Conservation (phyloP, 2,113 vertebrate genomes). For the Lanius ludovicianus region DNA sequence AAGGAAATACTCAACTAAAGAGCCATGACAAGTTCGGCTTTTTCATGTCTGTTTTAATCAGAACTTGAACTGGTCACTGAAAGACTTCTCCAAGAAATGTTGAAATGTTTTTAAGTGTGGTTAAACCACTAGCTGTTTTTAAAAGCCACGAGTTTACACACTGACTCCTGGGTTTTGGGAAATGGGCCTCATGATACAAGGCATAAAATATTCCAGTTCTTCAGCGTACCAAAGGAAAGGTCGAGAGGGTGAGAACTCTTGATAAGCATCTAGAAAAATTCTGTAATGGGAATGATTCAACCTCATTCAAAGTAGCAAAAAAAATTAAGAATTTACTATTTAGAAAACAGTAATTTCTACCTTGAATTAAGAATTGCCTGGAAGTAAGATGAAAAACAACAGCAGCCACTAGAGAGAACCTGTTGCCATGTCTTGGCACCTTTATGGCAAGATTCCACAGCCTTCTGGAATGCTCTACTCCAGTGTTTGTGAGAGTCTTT, state of each 20-base stretch:
- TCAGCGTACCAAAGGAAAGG: not conserved
- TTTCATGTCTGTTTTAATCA: not conserved
- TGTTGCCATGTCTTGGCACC: not conserved
- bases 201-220: not conserved
- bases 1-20: not conserved
- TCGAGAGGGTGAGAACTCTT: not conserved
- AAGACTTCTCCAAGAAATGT: not conserved
- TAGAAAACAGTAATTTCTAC: not conserved
- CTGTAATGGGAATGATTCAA: not conserved
- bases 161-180: not conserved
- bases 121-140: not conserved
- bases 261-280: not conserved
- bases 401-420: not conserved
- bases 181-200: not conserved
- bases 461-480: not conserved
- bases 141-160: not conserved
- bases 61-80: not conserved
- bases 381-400: not conserved
- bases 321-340: not conserved
- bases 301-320: not conserved
- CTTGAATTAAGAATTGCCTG: not conserved
- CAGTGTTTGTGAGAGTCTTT: not conserved
- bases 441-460: not conserved
- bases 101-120: not conserved
- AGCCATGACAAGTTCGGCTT: not conserved